phyloP scores from a whole-genome alignment of 2,113 vertebrate species.

The Crotophaga sulcirostris region DNA sequence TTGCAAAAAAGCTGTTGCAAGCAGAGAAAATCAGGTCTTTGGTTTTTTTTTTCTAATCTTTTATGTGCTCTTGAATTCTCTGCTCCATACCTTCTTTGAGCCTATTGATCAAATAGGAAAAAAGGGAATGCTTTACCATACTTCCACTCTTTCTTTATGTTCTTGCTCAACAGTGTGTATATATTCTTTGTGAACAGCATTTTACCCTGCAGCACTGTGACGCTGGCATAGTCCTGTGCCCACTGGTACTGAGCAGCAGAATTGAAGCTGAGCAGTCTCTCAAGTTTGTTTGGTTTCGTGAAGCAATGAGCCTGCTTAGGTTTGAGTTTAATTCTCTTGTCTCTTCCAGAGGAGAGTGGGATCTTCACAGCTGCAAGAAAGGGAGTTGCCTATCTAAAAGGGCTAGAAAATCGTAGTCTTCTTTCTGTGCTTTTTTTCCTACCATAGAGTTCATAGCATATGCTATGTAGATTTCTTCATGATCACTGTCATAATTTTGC shows the following conservation, averaged over 20 bases:
- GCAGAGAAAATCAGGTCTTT: not conserved
- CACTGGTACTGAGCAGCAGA: not conserved
- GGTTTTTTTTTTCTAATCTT: not conserved
- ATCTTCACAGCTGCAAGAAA: not conserved
- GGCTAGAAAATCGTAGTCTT: not conserved
- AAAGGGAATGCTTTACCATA: not conserved
- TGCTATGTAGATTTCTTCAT: not conserved
- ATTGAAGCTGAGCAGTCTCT: not conserved
- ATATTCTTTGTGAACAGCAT: not conserved
- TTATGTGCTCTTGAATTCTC: not conserved
- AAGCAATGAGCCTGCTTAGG: not conserved
- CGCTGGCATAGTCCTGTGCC: not conserved
- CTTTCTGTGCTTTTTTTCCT: not conserved
- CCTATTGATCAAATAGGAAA: not conserved
- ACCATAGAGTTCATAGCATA: not conserved
- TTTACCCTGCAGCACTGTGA: not conserved
- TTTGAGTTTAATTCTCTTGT: not conserved
- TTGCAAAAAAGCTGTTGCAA: not conserved
- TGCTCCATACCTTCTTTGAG: not conserved
- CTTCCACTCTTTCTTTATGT: not conserved
- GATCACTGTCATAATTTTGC: not conserved
- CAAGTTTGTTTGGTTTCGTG: not conserved
- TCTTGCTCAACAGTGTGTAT: not conserved
- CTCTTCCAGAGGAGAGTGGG: not conserved
- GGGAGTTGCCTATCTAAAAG: not conserved